Base-by-base conservation (phyloP, 2,888 invertebrate genomes). In the Drosophila bunnanda region DNA sequence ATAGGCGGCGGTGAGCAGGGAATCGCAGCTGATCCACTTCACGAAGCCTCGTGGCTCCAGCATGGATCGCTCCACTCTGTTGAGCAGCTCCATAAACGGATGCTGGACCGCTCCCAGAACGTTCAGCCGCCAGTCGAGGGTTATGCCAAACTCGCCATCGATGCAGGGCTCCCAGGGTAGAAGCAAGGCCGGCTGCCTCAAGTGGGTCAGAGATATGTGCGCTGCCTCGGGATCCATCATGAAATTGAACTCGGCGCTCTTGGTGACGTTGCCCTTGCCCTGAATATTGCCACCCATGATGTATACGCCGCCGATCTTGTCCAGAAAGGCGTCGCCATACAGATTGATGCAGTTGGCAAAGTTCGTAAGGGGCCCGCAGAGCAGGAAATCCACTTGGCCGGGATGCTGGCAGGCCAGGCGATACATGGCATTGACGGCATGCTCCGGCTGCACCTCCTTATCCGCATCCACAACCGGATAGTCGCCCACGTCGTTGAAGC, bases 271-370 rank as follows among this genome's bases (percentile, higher is more conserved):
- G 15, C 95, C 95, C 60, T 70, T 93, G 96, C 96, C 95, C 80
- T 94, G 93, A 76, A 94, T 94, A 91, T 96, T 96, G 70, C 97
- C 97, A n/a, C 97, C 97, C 93, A 96, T 96, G 4, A 97, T 93
- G 85, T 94, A 95, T 39, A 97, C 92, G 56, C 95, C 94, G 55
- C 95, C 94, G 0, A 97, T 91, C 76, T 94, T 93, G 25, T 93
- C 88, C 2, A 94, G 89, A 85, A 97, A 95, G 0, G 93, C 90
- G 5, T 80, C 76, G 5, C 86, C 87, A 80, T 95, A 95, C 74
- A 96, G 88, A 88, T 94, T 94, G 2, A 95, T 93, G 4, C 96
- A 95, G 70, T 96, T 88, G 0, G 97, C 97, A 48, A 96, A 93
- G 85, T 97, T 97, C 2, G 97, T 97, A 38, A 97, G 90, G 0